Percentiles rank a stretch among this genome's conserved stretches.
These are phyloP conservation scores for Oasisia sp. DNA, from an alignment of 2,888 invertebrate genomes.

Conservation along the genomic window DNA sequence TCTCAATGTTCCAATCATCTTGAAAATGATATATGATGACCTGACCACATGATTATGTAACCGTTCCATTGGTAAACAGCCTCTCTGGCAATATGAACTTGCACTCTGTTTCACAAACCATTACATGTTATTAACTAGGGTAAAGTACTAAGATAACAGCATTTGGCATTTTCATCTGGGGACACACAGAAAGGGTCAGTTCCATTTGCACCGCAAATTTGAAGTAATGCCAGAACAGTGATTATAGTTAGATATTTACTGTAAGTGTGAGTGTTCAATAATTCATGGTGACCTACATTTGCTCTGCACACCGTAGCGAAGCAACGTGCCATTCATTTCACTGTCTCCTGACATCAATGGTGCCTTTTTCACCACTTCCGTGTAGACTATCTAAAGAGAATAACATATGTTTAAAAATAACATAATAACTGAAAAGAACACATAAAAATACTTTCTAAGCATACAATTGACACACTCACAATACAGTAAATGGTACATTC, in stretches of 20 bases:
- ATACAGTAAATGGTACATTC: too few relatives aligned
- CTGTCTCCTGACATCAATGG: conserved; percentile 44
- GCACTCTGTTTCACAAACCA: too few relatives aligned
- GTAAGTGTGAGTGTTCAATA: not conserved
- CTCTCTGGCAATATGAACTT: not conserved
- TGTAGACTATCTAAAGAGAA: conserved; percentile 54
- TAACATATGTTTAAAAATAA: not conserved
- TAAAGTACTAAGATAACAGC: not conserved
- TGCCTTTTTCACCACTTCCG: conserved; percentile 55
- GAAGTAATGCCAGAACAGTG: not conserved
- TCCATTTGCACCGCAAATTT: not conserved
- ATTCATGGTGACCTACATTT: conserved; percentile 52
- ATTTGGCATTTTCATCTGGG: not conserved
- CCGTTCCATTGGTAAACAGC: not conserved
- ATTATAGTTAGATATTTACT: not conserved
- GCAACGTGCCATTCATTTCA: conserved; percentile 45
- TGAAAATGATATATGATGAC: too few relatives aligned
- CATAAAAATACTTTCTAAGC: conserved; percentile 18
- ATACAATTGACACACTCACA: too few relatives aligned
- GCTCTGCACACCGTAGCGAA: conserved; percentile 56
- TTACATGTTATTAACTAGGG: too few relatives aligned
- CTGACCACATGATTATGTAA: too few relatives aligned
- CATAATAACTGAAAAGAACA: too few relatives aligned
- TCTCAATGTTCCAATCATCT: too few relatives aligned
- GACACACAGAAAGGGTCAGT: not conserved